phyloP scores from a whole-genome alignment of 2,113 vertebrate species.

The Rynchops niger region DNA sequence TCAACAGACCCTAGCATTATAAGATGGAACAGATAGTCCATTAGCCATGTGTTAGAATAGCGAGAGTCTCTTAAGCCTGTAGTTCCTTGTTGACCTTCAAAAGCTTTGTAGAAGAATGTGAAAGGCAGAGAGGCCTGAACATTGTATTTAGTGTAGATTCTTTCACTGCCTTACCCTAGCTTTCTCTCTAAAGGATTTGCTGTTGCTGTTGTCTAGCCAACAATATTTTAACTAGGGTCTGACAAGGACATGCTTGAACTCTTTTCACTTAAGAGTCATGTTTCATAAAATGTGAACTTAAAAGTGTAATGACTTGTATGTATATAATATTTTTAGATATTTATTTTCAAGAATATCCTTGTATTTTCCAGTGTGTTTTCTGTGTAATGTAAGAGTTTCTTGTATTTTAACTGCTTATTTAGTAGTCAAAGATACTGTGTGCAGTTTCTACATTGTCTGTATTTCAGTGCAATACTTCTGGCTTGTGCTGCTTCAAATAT shows the following conservation, averaged over 20 bases:
- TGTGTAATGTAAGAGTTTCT: neutral
- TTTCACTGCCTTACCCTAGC: neutral
- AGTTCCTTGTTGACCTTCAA: constrained; percentile 33
- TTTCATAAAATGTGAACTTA: neutral
- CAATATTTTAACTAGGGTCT: neutral
- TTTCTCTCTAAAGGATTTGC: neutral
- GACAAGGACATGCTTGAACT: neutral
- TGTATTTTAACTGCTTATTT: neutral
- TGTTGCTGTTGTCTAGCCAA: neutral
- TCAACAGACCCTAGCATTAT: neutral
- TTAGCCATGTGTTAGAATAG: neutral
- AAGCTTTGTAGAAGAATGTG: neutral
- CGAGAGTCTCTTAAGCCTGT: neutral
- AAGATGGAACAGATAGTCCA: neutral
- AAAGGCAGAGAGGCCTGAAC: neutral
- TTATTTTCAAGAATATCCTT: neutral
- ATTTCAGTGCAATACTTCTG: neutral
- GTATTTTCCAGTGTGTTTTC: neutral
- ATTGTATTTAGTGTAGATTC: neutral
- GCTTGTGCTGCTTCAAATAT: neutral
- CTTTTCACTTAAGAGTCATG: neutral
- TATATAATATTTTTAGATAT: neutral
- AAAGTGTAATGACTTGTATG: neutral
- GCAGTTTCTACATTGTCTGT: neutral
- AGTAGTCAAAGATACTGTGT: neutral